Base-by-base conservation (phyloP, 2,888 invertebrate genomes). In the Patella depressa region DNA sequence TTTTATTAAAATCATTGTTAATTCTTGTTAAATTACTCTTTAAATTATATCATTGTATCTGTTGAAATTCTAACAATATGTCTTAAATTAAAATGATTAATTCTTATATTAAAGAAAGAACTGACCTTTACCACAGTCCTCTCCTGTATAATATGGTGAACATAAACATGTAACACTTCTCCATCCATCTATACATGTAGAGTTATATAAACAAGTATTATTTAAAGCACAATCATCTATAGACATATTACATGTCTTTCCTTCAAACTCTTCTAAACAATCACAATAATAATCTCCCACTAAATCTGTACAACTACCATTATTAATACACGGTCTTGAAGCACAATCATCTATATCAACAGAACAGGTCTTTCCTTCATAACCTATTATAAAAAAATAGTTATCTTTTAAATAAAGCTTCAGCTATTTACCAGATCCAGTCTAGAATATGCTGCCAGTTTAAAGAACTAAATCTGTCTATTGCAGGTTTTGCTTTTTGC, bases 41-140 rank as follows among this genome's bases (percentile, higher is more conserved):
- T 9, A 45, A 45, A 45, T 45, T 45, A 45, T 9, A 45, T 34
- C 9, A 45, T 34, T 34, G 45, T 45, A 45, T 9, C 45, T 45
- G 45, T 45, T 45, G 7, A 45, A 45, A 9, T 45, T 45, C 45
- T 9, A 45, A 45, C 45, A 45, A 45, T 45, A 7, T 45, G 45
- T 9, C 7, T 45, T 9, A 45, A 45, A 45, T 45, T 9, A 9
- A 1, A 9, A 45, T 45, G 45, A 45, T 45, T 9, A 45, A 9
- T 45, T 45, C 45, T 45, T 45, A 45, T 45, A 45, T 45, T 45
- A 45, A 45, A 45, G 45, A 45, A 45, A 0, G 45, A 12, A 79
- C 78, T 73, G 76, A 88, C 89, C 83, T 85, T 89, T 89, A 53
- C 85, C 87, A 84, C 89, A 89, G 72, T 85, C 80, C n/a, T 76